phyloP scores from a whole-genome alignment of 2,888 invertebrate genomes.

The Drosophila robusta region DNA sequence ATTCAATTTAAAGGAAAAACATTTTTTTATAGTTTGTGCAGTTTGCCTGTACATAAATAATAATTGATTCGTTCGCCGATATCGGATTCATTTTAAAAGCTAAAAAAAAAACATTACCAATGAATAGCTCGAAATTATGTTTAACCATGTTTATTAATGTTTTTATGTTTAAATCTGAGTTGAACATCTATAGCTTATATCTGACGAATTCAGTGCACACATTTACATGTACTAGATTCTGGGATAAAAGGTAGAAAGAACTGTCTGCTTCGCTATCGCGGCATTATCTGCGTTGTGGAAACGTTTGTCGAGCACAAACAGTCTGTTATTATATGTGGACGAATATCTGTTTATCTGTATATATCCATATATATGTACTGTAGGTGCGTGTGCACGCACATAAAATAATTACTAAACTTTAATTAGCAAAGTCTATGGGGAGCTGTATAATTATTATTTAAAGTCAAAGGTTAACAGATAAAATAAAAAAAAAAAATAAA shows the following conservation, averaged over 20 bases:
- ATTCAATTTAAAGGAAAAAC: too few species aligned
- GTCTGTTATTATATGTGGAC: slow-evolving; percentile 1
- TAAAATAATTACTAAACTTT: slow-evolving; percentile 22
- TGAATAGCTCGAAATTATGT: too few species aligned
- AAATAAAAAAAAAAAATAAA: slow-evolving; percentile 3
- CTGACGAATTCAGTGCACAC: background rate
- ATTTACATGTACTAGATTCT: background rate
- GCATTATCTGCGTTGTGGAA: slow-evolving; percentile 38
- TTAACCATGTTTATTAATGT: too few species aligned
- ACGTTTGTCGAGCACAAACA: slow-evolving; percentile 28
- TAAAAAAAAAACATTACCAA: too few species aligned
- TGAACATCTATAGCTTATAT: slow-evolving; percentile 1
- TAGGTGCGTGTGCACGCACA: background rate
- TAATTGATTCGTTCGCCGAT: too few species aligned
- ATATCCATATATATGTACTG: background rate
- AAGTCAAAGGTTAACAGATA: slow-evolving; percentile 35
- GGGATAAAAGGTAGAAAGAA: background rate
- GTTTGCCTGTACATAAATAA: too few species aligned
- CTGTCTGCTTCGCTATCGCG: slow-evolving; percentile 9
- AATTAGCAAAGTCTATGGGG: slow-evolving; percentile 14
- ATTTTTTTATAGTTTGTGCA: too few species aligned
- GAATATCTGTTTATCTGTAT: background rate
- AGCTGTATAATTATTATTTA: slow-evolving; percentile 14
- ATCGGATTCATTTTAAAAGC: too few species aligned
- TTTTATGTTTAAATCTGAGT: too few species aligned